Evolutionary conservation across 2,113 vertebrate genomes (phyloP), one percentile per base, ranked within the genome.

Genomic region (Dolichallabes microphthalmus): DNA sequence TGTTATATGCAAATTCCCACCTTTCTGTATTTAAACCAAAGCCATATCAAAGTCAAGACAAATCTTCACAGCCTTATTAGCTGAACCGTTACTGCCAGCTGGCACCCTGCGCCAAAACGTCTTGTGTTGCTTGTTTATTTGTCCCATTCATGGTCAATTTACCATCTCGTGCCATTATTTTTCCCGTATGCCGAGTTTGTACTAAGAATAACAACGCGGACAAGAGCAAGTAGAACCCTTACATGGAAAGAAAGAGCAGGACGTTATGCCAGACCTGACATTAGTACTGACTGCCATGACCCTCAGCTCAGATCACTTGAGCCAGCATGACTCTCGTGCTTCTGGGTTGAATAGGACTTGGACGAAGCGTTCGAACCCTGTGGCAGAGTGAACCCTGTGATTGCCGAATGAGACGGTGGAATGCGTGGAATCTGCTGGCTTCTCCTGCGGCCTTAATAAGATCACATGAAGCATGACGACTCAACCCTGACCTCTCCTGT

Each of bases 381-480:
- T 69, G 45, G 77, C 55, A 27, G 3, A 32, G 57, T 39, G 63
- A 73, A 86, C 82, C 32, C 2, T 13, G 85, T 71, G 79, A 75
- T 22, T 32, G 86, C 1, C 55, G 77, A 87, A 91, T 89, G 88
- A 81, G 73, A 66, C 3, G 0, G 5, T 35, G 88, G 92, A 94
- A 93, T 94, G 92, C 13, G 4, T 22, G 87, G 91, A 94, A 93
- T 94, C 92, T 14, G 30, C 87, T 90, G 89, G 89, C 88, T 90
- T 85, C 80, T 83, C 53, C 88, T 80, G 83, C 87, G 78, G 88
- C 89, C 91, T 86, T 84, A 86, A 91, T 88, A 90, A 88, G 85
- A 91, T 92, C 91, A 89, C 88, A 85, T 87, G 90, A 87, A 84
- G 90, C 85, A 27, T 79, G 68, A 86, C 81, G 85, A 69, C 88